phyloP scores from a whole-genome alignment of 1,140 invertebrate genomes.

The Aleiodes sp. region DNA sequence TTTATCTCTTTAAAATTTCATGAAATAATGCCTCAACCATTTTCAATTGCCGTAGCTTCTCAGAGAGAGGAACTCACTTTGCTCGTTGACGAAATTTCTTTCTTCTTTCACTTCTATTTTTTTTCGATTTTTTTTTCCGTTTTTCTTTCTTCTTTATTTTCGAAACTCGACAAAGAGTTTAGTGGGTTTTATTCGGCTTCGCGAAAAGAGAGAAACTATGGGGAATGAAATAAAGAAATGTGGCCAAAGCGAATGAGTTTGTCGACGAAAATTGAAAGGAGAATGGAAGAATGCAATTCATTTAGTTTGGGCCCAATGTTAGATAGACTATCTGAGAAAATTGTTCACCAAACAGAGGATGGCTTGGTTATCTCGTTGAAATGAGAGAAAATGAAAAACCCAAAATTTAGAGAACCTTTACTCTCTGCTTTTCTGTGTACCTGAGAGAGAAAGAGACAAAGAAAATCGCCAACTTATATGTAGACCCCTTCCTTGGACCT shows the following conservation, averaged over 20 bases:
- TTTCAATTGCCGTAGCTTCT: background rate
- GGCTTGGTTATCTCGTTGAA: constrained; percentile 16
- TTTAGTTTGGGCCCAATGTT: constrained; percentile 31
- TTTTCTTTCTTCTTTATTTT: background rate
- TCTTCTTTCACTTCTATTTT: too few relatives aligned
- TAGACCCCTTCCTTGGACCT: constrained; percentile 7
- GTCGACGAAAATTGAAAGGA: constrained; percentile 2
- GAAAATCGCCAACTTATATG: background rate
- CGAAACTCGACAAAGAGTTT: background rate
- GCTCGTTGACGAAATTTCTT: too few relatives aligned
- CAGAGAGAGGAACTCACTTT: too few relatives aligned
- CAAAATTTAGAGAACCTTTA: constrained; percentile 16
- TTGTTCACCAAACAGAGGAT: constrained; percentile 38
- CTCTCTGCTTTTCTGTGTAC: too few relatives aligned
- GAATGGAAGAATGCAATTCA: constrained; percentile 56
- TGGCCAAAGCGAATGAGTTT: background rate
- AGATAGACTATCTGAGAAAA: constrained; percentile 51
- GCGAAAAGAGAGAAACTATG: too few relatives aligned
- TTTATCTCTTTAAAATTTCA: constrained; percentile 3
- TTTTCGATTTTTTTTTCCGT: too few relatives aligned
- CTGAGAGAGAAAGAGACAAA: background rate
- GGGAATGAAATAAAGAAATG: background rate
- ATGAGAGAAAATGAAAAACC: constrained; percentile 21
- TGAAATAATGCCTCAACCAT: background rate
- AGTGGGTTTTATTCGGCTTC: too few relatives aligned